Percentiles rank a stretch among this genome's conserved stretches.
Evolutionary conservation across 1,140 invertebrate species (phyloP).

Genomic region (Aphaenogaster rudis): DNA sequence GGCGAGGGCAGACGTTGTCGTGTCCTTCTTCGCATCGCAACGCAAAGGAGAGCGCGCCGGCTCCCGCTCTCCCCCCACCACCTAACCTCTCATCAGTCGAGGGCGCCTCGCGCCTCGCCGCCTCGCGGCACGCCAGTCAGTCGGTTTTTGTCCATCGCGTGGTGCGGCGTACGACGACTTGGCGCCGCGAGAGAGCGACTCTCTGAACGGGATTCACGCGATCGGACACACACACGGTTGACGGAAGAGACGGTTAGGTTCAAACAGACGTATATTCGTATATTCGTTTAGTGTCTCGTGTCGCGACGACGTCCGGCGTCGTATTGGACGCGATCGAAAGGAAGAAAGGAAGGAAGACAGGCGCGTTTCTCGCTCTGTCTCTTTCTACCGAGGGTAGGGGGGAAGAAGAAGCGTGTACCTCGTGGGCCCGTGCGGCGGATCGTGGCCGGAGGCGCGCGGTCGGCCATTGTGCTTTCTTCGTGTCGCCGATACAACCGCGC

Average conservation of each 20-base stretch:
- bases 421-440: constrained; percentile 49
- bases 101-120: constrained; percentile 52
- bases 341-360: background rate
- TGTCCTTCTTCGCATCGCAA: constrained; percentile 33
- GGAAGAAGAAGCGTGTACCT: constrained; percentile 34
- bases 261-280: background rate
- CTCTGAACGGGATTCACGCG: constrained; percentile 49
- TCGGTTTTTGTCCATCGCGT: constrained; percentile 73
- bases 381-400: background rate
- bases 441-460: constrained; percentile 68
- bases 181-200: constrained; percentile 60
- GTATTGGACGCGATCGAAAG: background rate
- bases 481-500: constrained; percentile 65
- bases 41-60: constrained; percentile 21
- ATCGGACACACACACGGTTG: constrained; percentile 49
- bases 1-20: constrained; percentile 7
- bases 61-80: constrained; percentile 29
- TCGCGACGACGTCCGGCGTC: background rate
- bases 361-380: constrained; percentile 22
- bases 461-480: constrained; percentile 76
- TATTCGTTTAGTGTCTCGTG: background rate
- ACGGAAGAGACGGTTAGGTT: background rate
- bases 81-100: constrained; percentile 52
- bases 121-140: constrained; percentile 69
- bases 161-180: constrained; percentile 46